Base-by-base conservation (phyloP, 2,113 vertebrate species). In the Larimichthys polyactis region DNA sequence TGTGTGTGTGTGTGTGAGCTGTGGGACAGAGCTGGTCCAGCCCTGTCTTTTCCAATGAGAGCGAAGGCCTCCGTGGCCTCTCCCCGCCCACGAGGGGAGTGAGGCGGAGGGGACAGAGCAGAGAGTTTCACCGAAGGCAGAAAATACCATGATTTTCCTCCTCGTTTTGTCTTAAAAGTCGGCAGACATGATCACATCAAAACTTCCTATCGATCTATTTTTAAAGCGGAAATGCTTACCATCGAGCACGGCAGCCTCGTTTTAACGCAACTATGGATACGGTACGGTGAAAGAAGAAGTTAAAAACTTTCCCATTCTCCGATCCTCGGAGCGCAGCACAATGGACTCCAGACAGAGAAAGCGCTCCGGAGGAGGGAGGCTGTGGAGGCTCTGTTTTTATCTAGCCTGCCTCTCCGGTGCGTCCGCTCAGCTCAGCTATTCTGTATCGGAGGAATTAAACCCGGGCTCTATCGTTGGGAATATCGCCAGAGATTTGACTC, bases 371-470 rank as follows among this genome's bases (percentile, higher is more conserved):
- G 93, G 93, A 92, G 92, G 90, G 92, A 95, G 96, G 94, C 94
- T 94, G 88, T 84, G 95, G 89, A 91, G 93, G 90, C 93, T 96
- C 78, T 95, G 95, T 86, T 89, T 96, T 68, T 96, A 93, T 91
- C 95, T 96, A 54, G 87, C 91, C 22, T 91, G 76, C 74, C 60
- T 92, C 71, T 83, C 86, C 46, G 85, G 71, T 17, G 89, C 91
- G 62, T 85, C 88, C 29, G 91, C 92, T 32, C 94, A 95, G 90
- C 87, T 96, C 87, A 90, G 71, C 40, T 96, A 95, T 86, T 95
- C 95, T 4, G 88, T 96, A 16, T 87, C 91, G 20, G 95, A 96
- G 87, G 95, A 97, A 80, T 85, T 94, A 44, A 90, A 78, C 51
- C 93, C 92, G 69, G 95, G 95, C 7, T 94, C 92, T n/a, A 69